phyloP scores from a whole-genome alignment of 2,888 invertebrate species.

The Drosophila anomelani region DNA sequence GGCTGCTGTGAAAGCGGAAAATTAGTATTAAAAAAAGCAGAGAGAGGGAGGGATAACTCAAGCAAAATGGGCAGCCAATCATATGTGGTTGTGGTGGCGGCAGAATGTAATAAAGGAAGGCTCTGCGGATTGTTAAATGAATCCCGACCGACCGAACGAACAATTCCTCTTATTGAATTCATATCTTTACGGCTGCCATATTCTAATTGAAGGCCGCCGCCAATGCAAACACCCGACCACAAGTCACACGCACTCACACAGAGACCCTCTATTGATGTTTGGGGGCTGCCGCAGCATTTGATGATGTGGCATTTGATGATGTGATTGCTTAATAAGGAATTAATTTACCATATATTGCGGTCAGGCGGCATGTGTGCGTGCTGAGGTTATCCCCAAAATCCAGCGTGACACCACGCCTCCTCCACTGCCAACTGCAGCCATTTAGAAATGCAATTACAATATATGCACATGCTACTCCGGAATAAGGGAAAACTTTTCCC shows the following conservation, averaged over 20 bases:
- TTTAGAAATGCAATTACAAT: constrained; percentile 68
- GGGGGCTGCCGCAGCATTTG: constrained; percentile 63
- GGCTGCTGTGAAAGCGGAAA: constrained; percentile 53
- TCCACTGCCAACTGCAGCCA: constrained; percentile 22
- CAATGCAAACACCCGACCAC: constrained; percentile 45
- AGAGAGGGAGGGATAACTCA: neutral
- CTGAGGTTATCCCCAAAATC: constrained; percentile 46
- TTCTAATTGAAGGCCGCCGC: constrained; percentile 58
- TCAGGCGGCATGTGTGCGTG: constrained; percentile 49
- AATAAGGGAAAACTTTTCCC: constrained; percentile 21
- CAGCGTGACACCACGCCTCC: constrained; percentile 10
- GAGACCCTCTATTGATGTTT: constrained; percentile 36
- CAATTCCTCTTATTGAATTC: constrained; percentile 47
- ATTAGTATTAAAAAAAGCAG: constrained; percentile 64
- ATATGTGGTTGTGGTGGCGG: constrained; percentile 16
- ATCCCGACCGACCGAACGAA: constrained; percentile 25
- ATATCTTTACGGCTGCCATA: constrained; percentile 43
- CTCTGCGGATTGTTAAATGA: constrained; percentile 39
- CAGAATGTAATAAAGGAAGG: constrained; percentile 45
- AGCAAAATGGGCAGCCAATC: constrained; percentile 50
- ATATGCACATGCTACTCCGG: constrained; percentile 6
- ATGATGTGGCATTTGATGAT: constrained; percentile 72
- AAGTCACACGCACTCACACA: constrained; percentile 17
- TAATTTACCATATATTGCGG: constrained; percentile 75
- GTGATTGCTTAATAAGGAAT: constrained; percentile 75